Percentiles rank a stretch among this genome's conserved stretches.
Evolutionary conservation across 2,888 invertebrate species (phyloP).

Genomic region (Platynereis dumerilii): DNA sequence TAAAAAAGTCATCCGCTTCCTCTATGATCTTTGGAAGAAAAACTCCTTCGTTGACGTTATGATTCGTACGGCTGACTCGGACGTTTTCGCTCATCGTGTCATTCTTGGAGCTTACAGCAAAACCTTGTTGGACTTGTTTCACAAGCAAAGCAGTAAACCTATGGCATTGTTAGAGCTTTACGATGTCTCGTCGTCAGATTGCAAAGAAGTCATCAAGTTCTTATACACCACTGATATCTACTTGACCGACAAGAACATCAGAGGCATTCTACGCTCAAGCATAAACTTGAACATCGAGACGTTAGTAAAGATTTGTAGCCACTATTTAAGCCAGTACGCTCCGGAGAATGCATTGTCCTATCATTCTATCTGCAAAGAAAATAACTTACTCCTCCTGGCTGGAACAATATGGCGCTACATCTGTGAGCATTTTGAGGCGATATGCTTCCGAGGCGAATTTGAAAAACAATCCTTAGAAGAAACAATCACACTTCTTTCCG

Average conservation of each 20-base stretch:
- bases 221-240: constrained; percentile 1
- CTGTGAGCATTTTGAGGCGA: background rate
- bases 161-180: background rate
- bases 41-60: background rate
- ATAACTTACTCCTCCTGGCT: background rate
- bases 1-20: background rate
- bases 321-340: background rate
- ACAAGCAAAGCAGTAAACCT: background rate
- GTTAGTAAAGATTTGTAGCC: background rate
- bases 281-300: background rate
- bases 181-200: background rate
- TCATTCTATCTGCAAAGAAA: background rate
- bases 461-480: background rate
- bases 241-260: background rate
- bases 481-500: background rate
- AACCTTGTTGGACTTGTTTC: background rate
- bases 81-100: background rate
- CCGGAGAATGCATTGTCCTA: background rate
- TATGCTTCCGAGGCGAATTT: background rate
- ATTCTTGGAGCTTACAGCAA: constrained; percentile 1
- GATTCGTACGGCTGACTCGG: background rate
- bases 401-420: background rate
- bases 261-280: background rate
- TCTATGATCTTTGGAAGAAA: constrained; percentile 5
- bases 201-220: background rate